Evolutionary conservation across 2,797 vertebrate species (phyloP).

Genomic region (Chelon auratus): DNA sequence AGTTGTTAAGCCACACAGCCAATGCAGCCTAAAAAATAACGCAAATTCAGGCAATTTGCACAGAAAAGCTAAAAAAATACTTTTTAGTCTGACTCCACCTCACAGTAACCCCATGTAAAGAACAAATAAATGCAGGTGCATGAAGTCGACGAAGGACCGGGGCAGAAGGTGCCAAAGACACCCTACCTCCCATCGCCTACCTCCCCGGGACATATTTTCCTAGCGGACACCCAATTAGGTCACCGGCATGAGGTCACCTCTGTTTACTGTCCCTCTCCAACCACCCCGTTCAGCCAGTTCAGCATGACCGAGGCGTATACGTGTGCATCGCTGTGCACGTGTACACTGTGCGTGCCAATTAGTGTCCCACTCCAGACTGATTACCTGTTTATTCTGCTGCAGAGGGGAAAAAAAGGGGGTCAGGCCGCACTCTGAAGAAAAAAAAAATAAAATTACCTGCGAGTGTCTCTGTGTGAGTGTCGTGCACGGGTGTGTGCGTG

Average conservation of each 20-base stretch:
- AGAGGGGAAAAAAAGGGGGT: conserved; percentile 29
- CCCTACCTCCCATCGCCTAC: neutral
- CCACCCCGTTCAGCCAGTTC: neutral
- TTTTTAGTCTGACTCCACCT: neutral
- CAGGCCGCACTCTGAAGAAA: conserved; percentile 9
- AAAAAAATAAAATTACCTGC: conserved; percentile 38
- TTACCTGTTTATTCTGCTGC: conserved; percentile 76
- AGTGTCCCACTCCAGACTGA: conserved; percentile 64
- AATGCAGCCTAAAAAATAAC: neutral
- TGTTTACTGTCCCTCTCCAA: conserved; percentile 48
- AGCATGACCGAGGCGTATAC: neutral
- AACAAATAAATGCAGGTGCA: neutral
- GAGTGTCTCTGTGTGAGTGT: conserved; percentile 8
- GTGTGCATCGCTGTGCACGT: conserved; percentile 5
- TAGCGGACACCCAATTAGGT: conserved; percentile 61
- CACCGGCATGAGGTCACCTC: conserved; percentile 66
- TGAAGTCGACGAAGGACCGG: neutral
- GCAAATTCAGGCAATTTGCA: neutral
- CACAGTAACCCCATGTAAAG: neutral
- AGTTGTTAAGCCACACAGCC: too few species aligned
- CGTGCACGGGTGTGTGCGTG: conserved; percentile 26
- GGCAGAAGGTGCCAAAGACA: neutral
- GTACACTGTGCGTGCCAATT: conserved; percentile 58
- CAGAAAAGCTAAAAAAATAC: neutral
- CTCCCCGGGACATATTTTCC: conserved; percentile 36